Evolutionary conservation across 1,140 invertebrate genomes (phyloP).

Genomic region (Dreissena rostriformis): DNA sequence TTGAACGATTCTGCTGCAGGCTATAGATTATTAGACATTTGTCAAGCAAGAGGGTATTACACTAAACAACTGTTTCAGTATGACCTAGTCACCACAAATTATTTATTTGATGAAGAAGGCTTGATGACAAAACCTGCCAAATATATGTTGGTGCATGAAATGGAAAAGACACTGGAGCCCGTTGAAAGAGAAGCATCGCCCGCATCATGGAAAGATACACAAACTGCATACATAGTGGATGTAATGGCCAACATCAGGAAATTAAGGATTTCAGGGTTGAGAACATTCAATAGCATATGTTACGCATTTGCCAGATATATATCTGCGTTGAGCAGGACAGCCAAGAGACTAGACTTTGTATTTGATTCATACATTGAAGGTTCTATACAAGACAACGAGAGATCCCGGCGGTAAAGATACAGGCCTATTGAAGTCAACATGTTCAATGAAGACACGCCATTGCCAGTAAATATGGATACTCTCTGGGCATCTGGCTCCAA

Average conservation of each 20-base stretch:
- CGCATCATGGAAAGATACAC: background rate
- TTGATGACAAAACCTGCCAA: slow-evolving; percentile 5
- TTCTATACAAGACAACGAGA: slow-evolving; percentile 16
- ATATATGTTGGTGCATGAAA: background rate
- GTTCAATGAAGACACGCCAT: slow-evolving; percentile 5
- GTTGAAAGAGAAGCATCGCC: background rate
- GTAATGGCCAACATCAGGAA: slow-evolving; percentile 16
- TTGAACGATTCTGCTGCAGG: background rate
- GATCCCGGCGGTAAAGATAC: background rate
- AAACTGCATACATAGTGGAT: background rate
- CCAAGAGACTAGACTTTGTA: too few species aligned
- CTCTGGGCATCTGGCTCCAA: slow-evolving; percentile 6
- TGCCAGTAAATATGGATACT: slow-evolving; percentile 31
- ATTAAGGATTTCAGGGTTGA: too few species aligned
- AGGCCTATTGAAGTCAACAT: slow-evolving; percentile 13
- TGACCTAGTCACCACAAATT: slow-evolving; percentile 5
- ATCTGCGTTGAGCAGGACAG: too few species aligned
- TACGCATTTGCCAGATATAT: too few species aligned
- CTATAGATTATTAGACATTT: slow-evolving; percentile 10
- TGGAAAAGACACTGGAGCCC: slow-evolving; percentile 5
- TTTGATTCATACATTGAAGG: slow-evolving; percentile 10
- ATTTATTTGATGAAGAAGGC: slow-evolving; percentile 16
- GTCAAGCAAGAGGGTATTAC: slow-evolving; percentile 11
- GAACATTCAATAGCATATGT: background rate
- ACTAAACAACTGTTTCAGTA: slow-evolving; percentile 13